Percentiles rank a stretch among this genome's conserved stretches.
Conservation (phyloP, 2,797 vertebrate genomes). For the Cygnus olor region DNA sequence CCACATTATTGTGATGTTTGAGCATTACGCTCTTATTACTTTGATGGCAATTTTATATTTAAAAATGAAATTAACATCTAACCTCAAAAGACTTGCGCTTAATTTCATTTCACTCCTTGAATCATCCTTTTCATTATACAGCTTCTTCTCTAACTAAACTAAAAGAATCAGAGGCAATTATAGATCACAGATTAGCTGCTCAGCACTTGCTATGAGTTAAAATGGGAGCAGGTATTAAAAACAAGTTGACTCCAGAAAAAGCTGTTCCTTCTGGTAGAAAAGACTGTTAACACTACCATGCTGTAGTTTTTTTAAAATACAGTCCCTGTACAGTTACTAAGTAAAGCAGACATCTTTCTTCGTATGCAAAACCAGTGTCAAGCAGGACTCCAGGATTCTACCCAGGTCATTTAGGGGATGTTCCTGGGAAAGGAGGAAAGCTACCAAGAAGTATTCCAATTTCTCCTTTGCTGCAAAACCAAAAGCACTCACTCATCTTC, state of each 20-base stretch:
- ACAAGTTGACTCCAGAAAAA: not conserved
- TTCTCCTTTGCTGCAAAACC: not conserved
- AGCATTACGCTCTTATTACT: conserved; percentile 61
- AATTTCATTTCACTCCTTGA: conserved; percentile 67
- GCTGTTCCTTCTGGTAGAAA: not conserved
- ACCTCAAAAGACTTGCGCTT: conserved; percentile 61
- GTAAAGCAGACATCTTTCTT: not conserved
- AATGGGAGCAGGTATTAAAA: not conserved
- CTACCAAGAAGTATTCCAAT: not conserved
- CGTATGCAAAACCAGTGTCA: not conserved
- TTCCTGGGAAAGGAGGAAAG: not conserved
- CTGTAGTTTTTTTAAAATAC: not conserved
- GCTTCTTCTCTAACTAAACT: conserved; percentile 54
- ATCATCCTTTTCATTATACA: conserved; percentile 49
- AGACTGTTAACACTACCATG: not conserved
- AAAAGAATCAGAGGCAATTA: conserved; percentile 55
- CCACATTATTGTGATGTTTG: conserved; percentile 19
- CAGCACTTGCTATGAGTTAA: conserved; percentile 13
- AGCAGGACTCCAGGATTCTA: not conserved
- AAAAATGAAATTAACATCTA: conserved; percentile 75
- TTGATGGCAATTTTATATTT: conserved; percentile 66
- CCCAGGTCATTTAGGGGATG: not conserved
- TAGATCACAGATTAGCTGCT: conserved; percentile 45
- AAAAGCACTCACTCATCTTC: not conserved
- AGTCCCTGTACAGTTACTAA: not conserved